phyloP scores from a whole-genome alignment of 2,888 invertebrate species.

The Xylota segnis region DNA sequence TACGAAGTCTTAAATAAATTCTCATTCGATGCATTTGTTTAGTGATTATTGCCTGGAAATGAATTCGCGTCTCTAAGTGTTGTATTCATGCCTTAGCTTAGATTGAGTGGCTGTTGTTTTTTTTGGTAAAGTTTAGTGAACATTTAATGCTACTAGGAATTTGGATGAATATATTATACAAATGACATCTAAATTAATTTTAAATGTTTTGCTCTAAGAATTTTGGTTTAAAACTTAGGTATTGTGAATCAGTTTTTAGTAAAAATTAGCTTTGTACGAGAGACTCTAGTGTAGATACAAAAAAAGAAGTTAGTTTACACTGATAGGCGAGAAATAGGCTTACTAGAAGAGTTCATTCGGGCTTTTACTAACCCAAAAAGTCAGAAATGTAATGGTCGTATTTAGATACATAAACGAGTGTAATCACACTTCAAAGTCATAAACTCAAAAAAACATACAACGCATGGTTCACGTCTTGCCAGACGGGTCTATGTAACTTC shows the following conservation, averaged over 20 bases:
- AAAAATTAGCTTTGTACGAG: background rate
- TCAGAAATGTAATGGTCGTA: no score
- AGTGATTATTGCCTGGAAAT: slow-evolving; percentile 23
- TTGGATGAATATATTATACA: slow-evolving; percentile 29
- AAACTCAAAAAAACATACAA: no score
- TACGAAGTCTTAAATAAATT: slow-evolving; percentile 53
- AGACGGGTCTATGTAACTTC: no score
- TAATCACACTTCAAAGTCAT: no score
- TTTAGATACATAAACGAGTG: no score
- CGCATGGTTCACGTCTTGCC: no score
- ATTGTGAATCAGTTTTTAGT: slow-evolving; percentile 25
- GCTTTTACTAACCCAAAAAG: no score
- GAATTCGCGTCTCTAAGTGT: background rate
- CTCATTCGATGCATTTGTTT: slow-evolving; percentile 65
- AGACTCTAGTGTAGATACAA: no score
- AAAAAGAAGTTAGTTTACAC: no score
- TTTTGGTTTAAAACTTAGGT: background rate
- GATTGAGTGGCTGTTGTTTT: background rate
- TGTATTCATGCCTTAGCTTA: slow-evolving; percentile 5
- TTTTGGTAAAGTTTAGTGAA: background rate
- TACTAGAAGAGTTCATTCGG: no score
- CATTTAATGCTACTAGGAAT: slow-evolving; percentile 31
- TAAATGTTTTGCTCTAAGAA: background rate
- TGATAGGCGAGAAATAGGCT: no score
- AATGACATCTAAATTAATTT: slow-evolving; percentile 13